Evolutionary conservation across 2,888 invertebrate genomes (phyloP), one percentile per base, ranked within the genome.

Genomic region (Hemicrepidius hirtus): DNA sequence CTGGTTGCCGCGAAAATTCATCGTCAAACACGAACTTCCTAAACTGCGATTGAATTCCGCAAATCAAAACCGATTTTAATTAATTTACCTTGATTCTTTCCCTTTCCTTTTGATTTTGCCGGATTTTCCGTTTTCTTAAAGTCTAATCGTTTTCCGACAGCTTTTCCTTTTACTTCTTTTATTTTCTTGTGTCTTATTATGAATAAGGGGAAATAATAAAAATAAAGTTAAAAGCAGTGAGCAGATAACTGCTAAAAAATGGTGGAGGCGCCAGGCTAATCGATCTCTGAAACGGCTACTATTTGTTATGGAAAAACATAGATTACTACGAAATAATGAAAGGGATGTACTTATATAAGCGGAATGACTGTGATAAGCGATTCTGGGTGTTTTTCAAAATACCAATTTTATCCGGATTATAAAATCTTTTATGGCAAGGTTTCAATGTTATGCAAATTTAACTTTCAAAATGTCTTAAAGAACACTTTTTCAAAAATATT

Each of bases 31-130:
- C n/a, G 55, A 55, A 55, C 35, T 57, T 44, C 44, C 44, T 18
- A 9, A 13, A 55, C 9, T 55, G 20, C 9, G 21, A 50, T 50
- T 50, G 57, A n/a, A 13, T 32, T 37, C n/a, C 37, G 57, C 57
- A 21, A 50, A 50, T 50, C 50, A 50, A 49, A 50, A 20, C 24
- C 50, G 50, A 28, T 24, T 44, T 50, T 50, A 50, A 50, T 50
- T 50, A 28, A 50, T 50, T 50, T 50, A 50, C 50, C 50, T 50
- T 50, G 24, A 50, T 50, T 50, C 50, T 28, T 50, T 44, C 50
- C 28, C 20, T 24, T 50, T 50, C 50, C 50, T 21, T 28, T 20
- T n/a, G 50, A 50, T 50, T 50, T 50, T 24, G 24, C 24, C 20
- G 13, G n/a, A 21, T 50, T 50, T 28, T 21, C 50, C 50, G 21